Base-by-base conservation (phyloP, 1,140 invertebrate species). In the Stegodyphus mimosarum region DNA sequence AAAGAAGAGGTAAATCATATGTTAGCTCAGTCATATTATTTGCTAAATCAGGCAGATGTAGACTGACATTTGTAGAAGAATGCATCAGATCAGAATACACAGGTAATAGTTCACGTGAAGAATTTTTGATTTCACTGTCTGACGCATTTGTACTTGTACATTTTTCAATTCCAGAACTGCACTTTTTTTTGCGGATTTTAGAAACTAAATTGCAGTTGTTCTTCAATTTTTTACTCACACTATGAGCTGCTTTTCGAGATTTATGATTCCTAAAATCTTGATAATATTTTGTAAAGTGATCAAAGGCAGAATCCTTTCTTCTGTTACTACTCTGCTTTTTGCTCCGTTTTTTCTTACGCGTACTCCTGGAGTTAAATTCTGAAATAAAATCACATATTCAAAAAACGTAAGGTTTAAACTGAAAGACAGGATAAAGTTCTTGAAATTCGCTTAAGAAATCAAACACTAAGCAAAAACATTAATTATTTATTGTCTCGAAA, bases 281-380 rank as follows among this genome's bases (percentile, higher is more conserved):
- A 11, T 60, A 2, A 33, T 33, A 11, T 60, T 60, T 15, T 60
- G 55, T 9, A 5, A 15, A 15, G 2, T 2, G 55, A 15, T 60
- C 55, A 9, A 9, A 60, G 9, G 50, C 48, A 15, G 71, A 50
- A 6, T 75, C 73, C 60, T 75, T 75, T 15, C 33, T 75, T 75
- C 60, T 75, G 15, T 63, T 75, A 15, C 13, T 18, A 75, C 33
- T 60, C 55, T 55, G 73, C 17, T 75, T 75, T 6, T 33, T 33
- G 33, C 53, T 15, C 13, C 33, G 60, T 75, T 63, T 75, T 33
- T 18, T 75, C 60, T 63, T 75, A 18, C 73, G 73, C 13, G n/a
- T 7, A 63, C 55, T 75, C 60, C 60, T 75, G 55, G 55, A 15
- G 55, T 15, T 60, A 9, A 60, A 60, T 11, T 60, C 55, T 60